phyloP scores from a whole-genome alignment of 2,113 vertebrate species.

The Tyrannus savana region DNA sequence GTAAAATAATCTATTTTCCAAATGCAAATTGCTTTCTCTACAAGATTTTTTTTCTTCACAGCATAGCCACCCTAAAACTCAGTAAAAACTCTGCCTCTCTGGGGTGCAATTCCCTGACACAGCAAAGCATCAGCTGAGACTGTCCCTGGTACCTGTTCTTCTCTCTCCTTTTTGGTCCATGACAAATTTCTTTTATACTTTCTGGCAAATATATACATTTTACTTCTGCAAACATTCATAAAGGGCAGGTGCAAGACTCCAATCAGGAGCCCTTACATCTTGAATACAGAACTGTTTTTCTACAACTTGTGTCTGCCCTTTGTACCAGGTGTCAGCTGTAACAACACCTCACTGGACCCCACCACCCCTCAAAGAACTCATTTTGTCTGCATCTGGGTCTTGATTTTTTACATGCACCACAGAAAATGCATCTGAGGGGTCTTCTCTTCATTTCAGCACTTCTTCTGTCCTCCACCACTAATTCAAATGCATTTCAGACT shows the following conservation, averaged over 20 bases:
- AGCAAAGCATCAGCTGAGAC: background rate
- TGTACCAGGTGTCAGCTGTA: background rate
- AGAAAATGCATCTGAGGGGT: background rate
- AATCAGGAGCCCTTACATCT: background rate
- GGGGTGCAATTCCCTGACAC: background rate
- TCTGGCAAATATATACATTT: background rate
- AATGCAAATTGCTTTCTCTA: background rate
- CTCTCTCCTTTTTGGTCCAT: background rate
- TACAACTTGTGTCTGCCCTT: background rate
- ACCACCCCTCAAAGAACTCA: background rate
- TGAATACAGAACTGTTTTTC: background rate
- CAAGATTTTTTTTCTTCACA: background rate
- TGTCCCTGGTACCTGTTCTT: background rate
- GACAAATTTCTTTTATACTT: background rate
- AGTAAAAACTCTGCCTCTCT: background rate
- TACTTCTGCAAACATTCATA: background rate
- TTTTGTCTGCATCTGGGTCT: background rate
- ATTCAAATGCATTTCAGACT: background rate
- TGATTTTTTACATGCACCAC: background rate
- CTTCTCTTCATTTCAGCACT: background rate
- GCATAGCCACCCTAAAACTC: background rate
- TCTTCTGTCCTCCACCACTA: background rate
- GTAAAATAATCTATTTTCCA: conserved; percentile 40
- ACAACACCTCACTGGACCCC: background rate
- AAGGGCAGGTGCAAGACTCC: background rate